phyloP scores from a whole-genome alignment of 2,113 vertebrate genomes.

The Sclerurus mexicanus region DNA sequence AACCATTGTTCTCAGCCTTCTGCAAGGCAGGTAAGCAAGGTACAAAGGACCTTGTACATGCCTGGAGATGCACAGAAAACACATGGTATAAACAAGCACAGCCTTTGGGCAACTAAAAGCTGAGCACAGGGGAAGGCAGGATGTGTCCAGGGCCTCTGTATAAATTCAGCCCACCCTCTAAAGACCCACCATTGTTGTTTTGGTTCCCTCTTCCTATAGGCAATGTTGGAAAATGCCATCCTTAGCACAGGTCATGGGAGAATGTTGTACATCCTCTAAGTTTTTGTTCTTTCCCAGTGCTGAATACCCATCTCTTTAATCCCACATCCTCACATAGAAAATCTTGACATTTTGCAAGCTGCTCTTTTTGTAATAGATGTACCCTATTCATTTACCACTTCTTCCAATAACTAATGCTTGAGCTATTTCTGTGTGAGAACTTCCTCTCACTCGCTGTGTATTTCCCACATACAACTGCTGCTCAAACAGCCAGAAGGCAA shows the following conservation, averaged over 20 bases:
- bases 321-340: neutral
- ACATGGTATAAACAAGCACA: neutral
- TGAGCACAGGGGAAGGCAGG: neutral
- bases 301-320: neutral
- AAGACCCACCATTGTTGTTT: neutral
- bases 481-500: neutral
- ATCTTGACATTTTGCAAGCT: neutral
- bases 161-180: neutral
- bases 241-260: neutral
- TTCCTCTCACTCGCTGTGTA: neutral
- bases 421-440: neutral
- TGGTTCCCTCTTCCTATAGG: neutral
- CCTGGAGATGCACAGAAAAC: neutral
- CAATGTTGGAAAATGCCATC: neutral
- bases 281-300: neutral
- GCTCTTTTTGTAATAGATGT: neutral
- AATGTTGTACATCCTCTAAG: neutral
- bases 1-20: neutral
- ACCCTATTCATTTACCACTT: fast-evolving
- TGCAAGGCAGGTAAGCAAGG: neutral
- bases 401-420: neutral
- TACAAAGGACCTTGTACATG: neutral
- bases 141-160: neutral
- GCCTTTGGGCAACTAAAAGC: neutral
- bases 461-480: neutral